Evolutionary conservation across 2,797 vertebrate genomes (phyloP).

Genomic region (Gila robusta): DNA sequence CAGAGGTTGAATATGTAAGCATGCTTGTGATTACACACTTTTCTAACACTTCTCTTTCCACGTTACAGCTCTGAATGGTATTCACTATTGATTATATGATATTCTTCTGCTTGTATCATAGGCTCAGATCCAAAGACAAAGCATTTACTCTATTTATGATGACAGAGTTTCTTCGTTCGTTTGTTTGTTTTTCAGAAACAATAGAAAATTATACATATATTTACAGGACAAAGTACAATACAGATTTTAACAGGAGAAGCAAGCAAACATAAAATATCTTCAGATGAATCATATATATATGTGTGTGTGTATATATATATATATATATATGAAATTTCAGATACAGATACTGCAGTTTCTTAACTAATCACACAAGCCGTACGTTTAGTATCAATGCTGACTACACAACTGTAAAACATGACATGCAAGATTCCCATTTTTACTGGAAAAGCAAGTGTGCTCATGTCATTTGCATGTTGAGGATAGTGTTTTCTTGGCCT

Average conservation of each 20-base stretch:
- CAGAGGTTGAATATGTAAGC: slow-evolving; percentile 33
- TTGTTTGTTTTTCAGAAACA: slow-evolving; percentile 41
- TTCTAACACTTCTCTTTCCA: slow-evolving; percentile 34
- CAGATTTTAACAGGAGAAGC: slow-evolving; percentile 59
- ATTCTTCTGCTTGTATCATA: slow-evolving; percentile 55
- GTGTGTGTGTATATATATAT: background rate
- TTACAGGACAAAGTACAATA: slow-evolving; percentile 55
- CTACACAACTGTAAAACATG: slow-evolving; percentile 6
- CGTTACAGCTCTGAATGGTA: slow-evolving; percentile 37
- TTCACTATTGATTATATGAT: slow-evolving; percentile 42
- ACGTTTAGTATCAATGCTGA: slow-evolving; percentile 20
- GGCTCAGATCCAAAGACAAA: slow-evolving; percentile 59
- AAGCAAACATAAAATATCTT: slow-evolving; percentile 53
- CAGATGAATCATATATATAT: slow-evolving; percentile 50
- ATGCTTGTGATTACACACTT: slow-evolving; percentile 34
- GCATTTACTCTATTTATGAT: slow-evolving; percentile 58
- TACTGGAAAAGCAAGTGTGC: slow-evolving; percentile 17
- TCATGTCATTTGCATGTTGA: slow-evolving; percentile 32
- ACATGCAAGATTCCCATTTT: background rate
- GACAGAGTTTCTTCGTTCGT: slow-evolving; percentile 28
- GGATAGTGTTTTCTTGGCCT: background rate
- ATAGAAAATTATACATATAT: slow-evolving; percentile 55
- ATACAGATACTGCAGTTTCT: slow-evolving; percentile 56
- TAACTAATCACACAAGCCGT: slow-evolving; percentile 42
- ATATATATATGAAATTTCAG: slow-evolving; percentile 24